These are phyloP conservation scores for Melanotaenia maccullochi DNA, from an alignment of 2,797 vertebrate genomes.

Conservation along the genomic window DNA sequence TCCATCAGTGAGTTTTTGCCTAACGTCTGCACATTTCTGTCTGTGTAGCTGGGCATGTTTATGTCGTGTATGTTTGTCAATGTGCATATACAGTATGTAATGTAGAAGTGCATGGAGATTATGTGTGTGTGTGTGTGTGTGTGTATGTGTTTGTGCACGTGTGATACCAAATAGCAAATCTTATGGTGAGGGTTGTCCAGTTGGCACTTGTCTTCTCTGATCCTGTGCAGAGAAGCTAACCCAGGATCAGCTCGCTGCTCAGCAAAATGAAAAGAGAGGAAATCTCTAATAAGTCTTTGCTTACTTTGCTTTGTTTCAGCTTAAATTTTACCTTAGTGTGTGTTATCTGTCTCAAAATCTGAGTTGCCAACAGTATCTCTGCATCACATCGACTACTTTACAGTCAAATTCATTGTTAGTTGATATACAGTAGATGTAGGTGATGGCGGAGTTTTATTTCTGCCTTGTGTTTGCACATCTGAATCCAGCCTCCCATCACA, in stretches of 20 bases:
- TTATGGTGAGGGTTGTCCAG: conserved; percentile 39
- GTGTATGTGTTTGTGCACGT: neutral
- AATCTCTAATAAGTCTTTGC: conserved; percentile 12
- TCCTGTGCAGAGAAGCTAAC: conserved; percentile 42
- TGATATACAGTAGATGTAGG: neutral
- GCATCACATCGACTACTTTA: conserved; percentile 3
- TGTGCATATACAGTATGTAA: neutral
- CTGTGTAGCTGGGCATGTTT: neutral
- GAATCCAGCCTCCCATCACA: conserved; percentile 37
- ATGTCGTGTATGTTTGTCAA: neutral
- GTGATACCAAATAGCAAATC: conserved; percentile 23
- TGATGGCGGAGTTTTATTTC: conserved; percentile 56
- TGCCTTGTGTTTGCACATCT: conserved; percentile 31
- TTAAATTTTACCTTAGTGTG: neutral
- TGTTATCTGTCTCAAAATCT: neutral
- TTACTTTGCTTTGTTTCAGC: neutral
- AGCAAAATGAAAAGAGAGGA: conserved; percentile 11
- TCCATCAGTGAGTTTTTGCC: conserved; percentile 28
- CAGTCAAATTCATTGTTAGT: conserved; percentile 19
- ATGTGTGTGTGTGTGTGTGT: neutral
- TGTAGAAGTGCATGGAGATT: neutral
- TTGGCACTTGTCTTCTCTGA: conserved; percentile 51
- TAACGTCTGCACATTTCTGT: conserved; percentile 15
- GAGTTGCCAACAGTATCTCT: neutral
- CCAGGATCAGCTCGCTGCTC: conserved; percentile 37